These are phyloP conservation scores for Aquatica leii DNA, from an alignment of 2,888 invertebrate species.

Conservation along the genomic window DNA sequence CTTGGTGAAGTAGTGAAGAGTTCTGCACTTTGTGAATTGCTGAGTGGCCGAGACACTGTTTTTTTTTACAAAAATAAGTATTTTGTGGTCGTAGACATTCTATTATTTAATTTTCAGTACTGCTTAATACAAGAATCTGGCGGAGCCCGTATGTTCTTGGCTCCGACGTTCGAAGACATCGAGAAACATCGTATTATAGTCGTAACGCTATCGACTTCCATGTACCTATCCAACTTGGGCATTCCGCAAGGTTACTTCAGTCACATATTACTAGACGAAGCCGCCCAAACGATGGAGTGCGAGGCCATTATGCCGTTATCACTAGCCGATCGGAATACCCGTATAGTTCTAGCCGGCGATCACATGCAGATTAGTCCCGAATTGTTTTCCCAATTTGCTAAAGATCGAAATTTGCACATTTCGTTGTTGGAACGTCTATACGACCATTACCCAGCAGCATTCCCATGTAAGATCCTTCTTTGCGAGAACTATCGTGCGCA, in stretches of 20 bases:
- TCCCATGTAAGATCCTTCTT: conserved; percentile 80
- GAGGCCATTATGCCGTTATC: conserved; percentile 84
- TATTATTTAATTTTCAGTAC: conserved; percentile 67
- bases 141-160: conserved; percentile 67
- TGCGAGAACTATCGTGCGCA: conserved; percentile 87
- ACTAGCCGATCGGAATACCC: conserved; percentile 73
- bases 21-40: no score
- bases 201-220: conserved; percentile 81
- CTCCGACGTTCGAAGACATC: conserved; percentile 77
- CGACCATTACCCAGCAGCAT: conserved; percentile 75
- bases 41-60: no score
- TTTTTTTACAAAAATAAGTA: no score
- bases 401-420: conserved; percentile 73
- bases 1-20: no score
- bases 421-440: conserved; percentile 82
- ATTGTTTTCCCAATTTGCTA: conserved; percentile 77
- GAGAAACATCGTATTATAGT: conserved; percentile 76
- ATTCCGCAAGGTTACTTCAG: conserved; percentile 76
- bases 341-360: conserved; percentile 84
- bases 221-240: conserved; percentile 74
- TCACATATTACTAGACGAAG: conserved; percentile 86
- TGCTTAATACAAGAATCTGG: conserved; percentile 68
- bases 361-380: conserved; percentile 85
- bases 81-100: no score
- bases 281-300: conserved; percentile 87